Conservation (phyloP, 2,797 vertebrate species). For the Gymnothorax javanicus region DNA sequence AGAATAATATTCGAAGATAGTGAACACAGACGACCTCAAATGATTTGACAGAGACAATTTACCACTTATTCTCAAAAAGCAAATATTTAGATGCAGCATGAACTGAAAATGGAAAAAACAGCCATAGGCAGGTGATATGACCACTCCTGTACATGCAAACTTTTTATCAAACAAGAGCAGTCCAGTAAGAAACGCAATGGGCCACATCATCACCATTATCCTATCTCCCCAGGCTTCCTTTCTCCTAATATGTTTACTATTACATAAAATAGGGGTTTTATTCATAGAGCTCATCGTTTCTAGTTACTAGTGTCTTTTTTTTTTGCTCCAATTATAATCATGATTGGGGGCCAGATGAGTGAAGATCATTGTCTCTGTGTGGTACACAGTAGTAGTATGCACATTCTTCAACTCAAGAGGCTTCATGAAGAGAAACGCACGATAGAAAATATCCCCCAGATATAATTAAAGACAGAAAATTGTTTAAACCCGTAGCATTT, state of each 20-base stretch:
- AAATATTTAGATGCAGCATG: neutral
- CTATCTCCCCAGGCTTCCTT: conserved; percentile 28
- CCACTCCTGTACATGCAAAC: no score
- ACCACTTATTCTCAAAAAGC: neutral
- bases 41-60: neutral
- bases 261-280: conserved; percentile 50
- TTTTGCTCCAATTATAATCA: conserved; percentile 41
- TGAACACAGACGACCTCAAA: neutral
- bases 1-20: neutral
- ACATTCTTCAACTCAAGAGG: conserved; percentile 13
- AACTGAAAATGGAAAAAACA: neutral
- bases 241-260: conserved; percentile 28
- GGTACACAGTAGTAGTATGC: conserved; percentile 10
- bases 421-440: conserved; percentile 45
- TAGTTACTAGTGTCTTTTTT: conserved; percentile 43
- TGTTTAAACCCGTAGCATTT: conserved; percentile 46
- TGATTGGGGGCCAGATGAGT: conserved; percentile 44
- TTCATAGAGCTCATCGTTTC: conserved; percentile 60
- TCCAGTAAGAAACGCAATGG: neutral
- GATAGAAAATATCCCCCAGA: conserved; percentile 48
- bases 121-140: neutral
- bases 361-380: conserved; percentile 42
- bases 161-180: neutral
- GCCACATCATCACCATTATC: neutral
- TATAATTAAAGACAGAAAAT: conserved; percentile 61